Percentiles rank a stretch among this genome's conserved stretches.
These are phyloP conservation scores for Botrylloides violaceus DNA, from an alignment of 23 tunicate genomes.

Conservation along the genomic window DNA sequence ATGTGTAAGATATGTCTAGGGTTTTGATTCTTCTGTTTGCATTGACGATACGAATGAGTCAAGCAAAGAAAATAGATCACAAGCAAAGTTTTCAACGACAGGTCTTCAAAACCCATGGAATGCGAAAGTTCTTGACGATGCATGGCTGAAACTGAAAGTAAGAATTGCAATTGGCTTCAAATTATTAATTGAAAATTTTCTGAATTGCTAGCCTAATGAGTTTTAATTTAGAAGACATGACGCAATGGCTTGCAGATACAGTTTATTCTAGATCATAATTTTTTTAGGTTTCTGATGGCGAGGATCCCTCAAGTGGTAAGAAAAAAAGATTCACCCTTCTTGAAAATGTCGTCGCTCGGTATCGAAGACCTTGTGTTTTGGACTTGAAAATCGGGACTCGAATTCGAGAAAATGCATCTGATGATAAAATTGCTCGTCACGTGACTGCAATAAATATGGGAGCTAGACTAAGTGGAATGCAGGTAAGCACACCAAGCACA, in stretches of 20 bases:
- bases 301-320: constrained; percentile 20
- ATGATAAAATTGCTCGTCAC: constrained; percentile 71
- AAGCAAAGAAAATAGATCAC: constrained; percentile 4
- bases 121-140: constrained; percentile 72
- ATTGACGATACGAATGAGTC: constrained; percentile 3
- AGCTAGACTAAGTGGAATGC: constrained; percentile 85
- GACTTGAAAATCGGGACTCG: constrained; percentile 88
- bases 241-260: no score
- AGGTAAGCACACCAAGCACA: no score
- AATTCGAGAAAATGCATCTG: constrained; percentile 46
- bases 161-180: no score
- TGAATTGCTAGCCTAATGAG: no score
- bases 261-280: not conserved
- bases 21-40: constrained; percentile 10
- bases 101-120: constrained; percentile 75
- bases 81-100: not conserved
- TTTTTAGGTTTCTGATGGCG: not conserved
- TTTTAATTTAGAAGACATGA: no score
- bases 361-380: constrained; percentile 66
- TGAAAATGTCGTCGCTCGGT: constrained; percentile 64
- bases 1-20: no score
- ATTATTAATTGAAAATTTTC: no score
- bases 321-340: constrained; percentile 59
- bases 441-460: constrained; percentile 80
- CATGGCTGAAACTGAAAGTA: constrained; percentile 42